Base-by-base conservation (phyloP, 2,888 invertebrate genomes). In the Meloe dianella region DNA sequence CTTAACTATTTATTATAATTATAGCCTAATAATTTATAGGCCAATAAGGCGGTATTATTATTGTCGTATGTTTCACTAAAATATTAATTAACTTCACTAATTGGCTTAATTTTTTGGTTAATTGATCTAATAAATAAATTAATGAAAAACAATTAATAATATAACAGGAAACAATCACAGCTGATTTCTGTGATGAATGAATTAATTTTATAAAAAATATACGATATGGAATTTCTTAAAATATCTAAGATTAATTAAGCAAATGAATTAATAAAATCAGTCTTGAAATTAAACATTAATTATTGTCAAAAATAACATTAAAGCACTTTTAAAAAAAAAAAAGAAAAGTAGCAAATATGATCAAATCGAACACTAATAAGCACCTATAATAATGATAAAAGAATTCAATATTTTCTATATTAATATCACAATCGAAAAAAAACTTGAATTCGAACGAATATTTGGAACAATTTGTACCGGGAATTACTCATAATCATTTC, bases 51-150 rank as follows among this genome's bases (percentile, higher is more conserved):
- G 73, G 74, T 74, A 73, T 81, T 81, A 73, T 81, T 81, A 81
- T 80, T 81, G 81, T 81, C 81, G 77, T 78, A 75, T 72, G 80
- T 82, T 81, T 74, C 79, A 74, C 77, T 79, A 77, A 74, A 69
- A 70, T 61, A 71, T 67, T 69, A 70, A 47, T 47, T 47, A 47
- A 47, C 47, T 20, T 47, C 20, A 47, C 47, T 47, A 47, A 47
- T 47, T 47, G 47, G 47, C 47, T 47, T 47, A 47, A 30, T 57
- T 60, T 24, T 60, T 20, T 14, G 56, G 64, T 66, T 64, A 60
- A 64, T 64, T 54, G 30, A 51, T 38, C 35, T 61, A 17, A 20
- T 64, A 58, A 67, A 58, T 64, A 61, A 41, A 14, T n/a, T 41
- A 8, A n/a, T n/a, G 5, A 32, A n/a, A n/a, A n/a, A 32, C 10